phyloP scores from a whole-genome alignment of 2,113 vertebrate species.

The Notarius quadriscutis region DNA sequence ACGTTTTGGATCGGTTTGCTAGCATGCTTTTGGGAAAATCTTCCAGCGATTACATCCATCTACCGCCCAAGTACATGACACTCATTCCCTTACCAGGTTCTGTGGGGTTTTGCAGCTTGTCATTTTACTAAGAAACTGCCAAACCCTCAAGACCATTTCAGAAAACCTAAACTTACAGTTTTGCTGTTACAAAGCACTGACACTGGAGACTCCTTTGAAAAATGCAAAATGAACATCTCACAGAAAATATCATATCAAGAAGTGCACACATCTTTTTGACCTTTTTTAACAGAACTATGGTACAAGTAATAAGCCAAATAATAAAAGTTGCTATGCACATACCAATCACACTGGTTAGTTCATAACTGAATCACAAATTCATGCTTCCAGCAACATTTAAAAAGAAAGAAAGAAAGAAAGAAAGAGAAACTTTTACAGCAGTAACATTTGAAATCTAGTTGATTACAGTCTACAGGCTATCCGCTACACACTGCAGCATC shows the following conservation, averaged over 20 bases:
- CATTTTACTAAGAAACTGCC: background rate
- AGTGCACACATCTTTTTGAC: background rate
- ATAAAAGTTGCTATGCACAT: background rate
- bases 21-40: too few relatives aligned
- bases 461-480: too few relatives aligned
- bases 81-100: too few relatives aligned
- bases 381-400: background rate
- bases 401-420: background rate
- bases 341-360: background rate
- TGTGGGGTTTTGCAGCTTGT: background rate
- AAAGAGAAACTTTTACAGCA: background rate
- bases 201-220: background rate
- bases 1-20: too few relatives aligned
- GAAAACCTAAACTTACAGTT: background rate
- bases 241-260: background rate
- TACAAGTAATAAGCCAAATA: background rate
- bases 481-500: too few relatives aligned
- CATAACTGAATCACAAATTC: background rate
- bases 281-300: background rate
- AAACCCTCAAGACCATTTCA: background rate
- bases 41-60: too few relatives aligned
- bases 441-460: too few relatives aligned
- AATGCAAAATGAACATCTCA: background rate
- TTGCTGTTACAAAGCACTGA: background rate
- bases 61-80: too few relatives aligned